Percentiles rank a stretch among this genome's conserved stretches.
phyloP scores from a whole-genome alignment of 1,140 invertebrate species.

The Lepidurus couesii region DNA sequence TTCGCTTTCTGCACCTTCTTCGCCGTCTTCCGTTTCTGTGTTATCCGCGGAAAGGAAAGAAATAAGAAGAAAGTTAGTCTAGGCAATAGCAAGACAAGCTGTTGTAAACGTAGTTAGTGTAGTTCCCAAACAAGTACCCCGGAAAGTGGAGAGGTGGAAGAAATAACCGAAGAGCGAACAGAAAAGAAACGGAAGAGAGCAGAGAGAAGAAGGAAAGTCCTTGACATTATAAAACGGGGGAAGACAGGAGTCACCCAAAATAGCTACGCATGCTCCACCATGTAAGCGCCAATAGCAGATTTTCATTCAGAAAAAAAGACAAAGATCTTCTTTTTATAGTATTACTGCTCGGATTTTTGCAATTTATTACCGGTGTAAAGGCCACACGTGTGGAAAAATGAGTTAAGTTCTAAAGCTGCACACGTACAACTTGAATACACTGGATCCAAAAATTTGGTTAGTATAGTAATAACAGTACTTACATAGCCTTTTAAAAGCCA shows the following conservation, averaged over 20 bases:
- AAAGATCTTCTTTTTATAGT: neutral
- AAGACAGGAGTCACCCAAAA: neutral
- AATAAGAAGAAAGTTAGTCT: slow-evolving; percentile 21
- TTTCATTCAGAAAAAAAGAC: neutral
- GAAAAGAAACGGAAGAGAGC: neutral
- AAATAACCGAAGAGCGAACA: neutral
- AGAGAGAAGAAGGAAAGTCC: neutral
- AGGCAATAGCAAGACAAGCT: neutral
- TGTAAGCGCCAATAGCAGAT: neutral
- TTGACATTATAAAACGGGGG: slow-evolving; percentile 3
- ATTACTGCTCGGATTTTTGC: neutral
- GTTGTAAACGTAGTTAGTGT: neutral
- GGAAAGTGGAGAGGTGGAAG: neutral
- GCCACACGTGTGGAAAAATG: neutral
- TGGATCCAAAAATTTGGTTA: neutral
- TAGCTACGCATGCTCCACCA: neutral
- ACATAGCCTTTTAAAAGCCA: neutral
- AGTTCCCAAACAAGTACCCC: slow-evolving; percentile 16
- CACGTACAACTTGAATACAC: neutral
- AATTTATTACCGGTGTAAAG: neutral
- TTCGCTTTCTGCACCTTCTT: slow-evolving; percentile 22
- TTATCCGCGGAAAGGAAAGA: slow-evolving; percentile 6
- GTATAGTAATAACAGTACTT: neutral
- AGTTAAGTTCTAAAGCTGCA: neutral
- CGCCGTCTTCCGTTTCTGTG: neutral